Evolutionary conservation across 2,113 vertebrate species (phyloP).

Genomic region (Solea solea): DNA sequence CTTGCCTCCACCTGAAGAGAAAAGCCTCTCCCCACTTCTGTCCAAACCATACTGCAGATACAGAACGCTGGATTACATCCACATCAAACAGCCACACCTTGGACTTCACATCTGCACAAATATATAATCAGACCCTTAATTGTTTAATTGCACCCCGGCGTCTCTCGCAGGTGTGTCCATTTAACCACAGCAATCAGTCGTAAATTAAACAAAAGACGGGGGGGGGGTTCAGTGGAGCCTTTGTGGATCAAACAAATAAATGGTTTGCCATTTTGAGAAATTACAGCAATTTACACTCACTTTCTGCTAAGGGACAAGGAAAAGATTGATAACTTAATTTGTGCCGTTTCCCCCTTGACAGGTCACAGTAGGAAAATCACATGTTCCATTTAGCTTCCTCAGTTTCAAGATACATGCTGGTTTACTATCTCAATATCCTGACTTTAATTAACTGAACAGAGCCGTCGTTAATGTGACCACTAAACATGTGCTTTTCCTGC

Average conservation of each 20-base stretch:
- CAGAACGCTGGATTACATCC: constrained; percentile 34
- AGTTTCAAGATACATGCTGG: too few relatives aligned
- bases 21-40: constrained; percentile 19
- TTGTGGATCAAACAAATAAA: neutral
- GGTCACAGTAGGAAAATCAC: too few relatives aligned
- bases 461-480: too few relatives aligned
- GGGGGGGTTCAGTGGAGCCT: neutral
- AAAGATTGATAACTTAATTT: neutral
- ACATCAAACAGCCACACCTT: constrained; percentile 52
- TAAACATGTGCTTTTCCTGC: too few relatives aligned
- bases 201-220: constrained; percentile 6
- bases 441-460: too few relatives aligned
- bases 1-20: neutral
- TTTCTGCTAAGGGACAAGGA: too few relatives aligned
- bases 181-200: constrained; percentile 3
- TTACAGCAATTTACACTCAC: neutral
- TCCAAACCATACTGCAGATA: constrained; percentile 4
- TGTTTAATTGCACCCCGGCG: constrained; percentile 18
- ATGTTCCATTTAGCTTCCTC: too few relatives aligned
- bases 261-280: neutral
- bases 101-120: constrained; percentile 17
- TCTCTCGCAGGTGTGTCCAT: constrained; percentile 22
- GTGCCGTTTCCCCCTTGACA: too few relatives aligned
- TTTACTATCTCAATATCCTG: too few relatives aligned
- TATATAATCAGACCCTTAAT: constrained; percentile 2